Conservation (phyloP, 2,888 invertebrate species). For the Megastigmus dorsalis region DNA sequence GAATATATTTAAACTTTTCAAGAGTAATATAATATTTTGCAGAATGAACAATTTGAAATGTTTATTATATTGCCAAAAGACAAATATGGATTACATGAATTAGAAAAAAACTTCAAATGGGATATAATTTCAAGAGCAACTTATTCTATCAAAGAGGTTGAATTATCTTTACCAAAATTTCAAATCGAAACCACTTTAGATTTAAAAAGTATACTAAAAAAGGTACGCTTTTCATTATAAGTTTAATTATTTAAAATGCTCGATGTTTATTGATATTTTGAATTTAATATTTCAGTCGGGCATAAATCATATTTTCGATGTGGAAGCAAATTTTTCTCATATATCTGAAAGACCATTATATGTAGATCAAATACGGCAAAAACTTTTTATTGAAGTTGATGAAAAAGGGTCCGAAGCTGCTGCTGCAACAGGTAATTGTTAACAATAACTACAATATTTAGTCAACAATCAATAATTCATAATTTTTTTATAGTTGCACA, state of each 20-base stretch:
- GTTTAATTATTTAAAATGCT: too few relatives aligned
- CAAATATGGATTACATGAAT: slow-evolving; percentile 76
- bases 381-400: slow-evolving; percentile 76
- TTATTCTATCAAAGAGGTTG: slow-evolving; percentile 62
- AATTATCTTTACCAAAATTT: slow-evolving; percentile 75
- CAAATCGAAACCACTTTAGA: slow-evolving; percentile 74
- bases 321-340: slow-evolving; percentile 73
- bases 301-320: slow-evolving; percentile 71
- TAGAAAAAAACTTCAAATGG: slow-evolving; percentile 73
- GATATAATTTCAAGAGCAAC: slow-evolving; percentile 63
- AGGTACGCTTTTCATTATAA: slow-evolving; percentile 63
- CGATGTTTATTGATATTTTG: not conserved
- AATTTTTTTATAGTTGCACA: slow-evolving; percentile 60
- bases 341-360: slow-evolving; percentile 70
- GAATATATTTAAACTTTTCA: not conserved
- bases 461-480: not conserved
- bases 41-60: slow-evolving; percentile 83
- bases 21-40: too few relatives aligned
- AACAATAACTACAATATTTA: slow-evolving; percentile 11
- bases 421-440: slow-evolving; percentile 75
- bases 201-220: slow-evolving; percentile 68
- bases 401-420: slow-evolving; percentile 78
- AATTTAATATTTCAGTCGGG: slow-evolving; percentile 70
- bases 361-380: slow-evolving; percentile 76
- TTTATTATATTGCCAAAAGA: slow-evolving; percentile 84